Percentiles rank a stretch among this genome's conserved stretches.
phyloP scores from a whole-genome alignment of 1,140 invertebrate genomes.

The Bilobella aurantiaca region DNA sequence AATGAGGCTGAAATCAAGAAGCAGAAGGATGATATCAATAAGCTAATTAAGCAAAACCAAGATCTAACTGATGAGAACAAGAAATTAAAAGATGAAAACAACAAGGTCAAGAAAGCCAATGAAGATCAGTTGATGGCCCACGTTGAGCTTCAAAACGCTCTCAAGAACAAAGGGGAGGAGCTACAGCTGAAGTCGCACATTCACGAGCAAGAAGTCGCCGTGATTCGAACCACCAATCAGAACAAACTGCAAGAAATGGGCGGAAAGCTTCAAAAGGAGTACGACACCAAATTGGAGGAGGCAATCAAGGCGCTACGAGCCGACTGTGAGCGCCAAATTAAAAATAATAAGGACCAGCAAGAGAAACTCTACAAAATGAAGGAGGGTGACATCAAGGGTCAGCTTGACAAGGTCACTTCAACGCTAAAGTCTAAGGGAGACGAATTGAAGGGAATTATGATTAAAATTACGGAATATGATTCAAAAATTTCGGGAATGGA shows the following conservation, averaged over 20 bases:
- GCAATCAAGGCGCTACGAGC: conserved; percentile 13
- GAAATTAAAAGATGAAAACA: not conserved
- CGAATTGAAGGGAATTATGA: conserved; percentile 1
- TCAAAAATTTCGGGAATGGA: conserved; percentile 4
- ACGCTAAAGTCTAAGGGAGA: not conserved
- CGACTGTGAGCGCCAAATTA: conserved; percentile 10
- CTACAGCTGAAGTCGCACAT: conserved; percentile 9
- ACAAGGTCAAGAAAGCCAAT: not conserved
- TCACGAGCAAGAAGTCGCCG: conserved; percentile 17
- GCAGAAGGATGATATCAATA: not conserved
- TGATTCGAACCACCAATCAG: not conserved
- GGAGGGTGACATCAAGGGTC: conserved; percentile 11
- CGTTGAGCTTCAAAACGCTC: conserved; percentile 1
- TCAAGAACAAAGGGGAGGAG: conserved; percentile 10
- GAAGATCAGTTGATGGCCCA: not conserved
- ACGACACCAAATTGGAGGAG: conserved; percentile 10
- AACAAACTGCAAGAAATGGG: conserved; percentile 11
- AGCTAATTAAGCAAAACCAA: not conserved
- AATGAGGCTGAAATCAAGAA: conserved; percentile 12
- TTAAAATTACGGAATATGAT: conserved; percentile 1
- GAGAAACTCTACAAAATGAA: conserved; percentile 19
- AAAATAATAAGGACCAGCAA: conserved; percentile 11
- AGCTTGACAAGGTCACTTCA: not conserved
- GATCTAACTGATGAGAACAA: conserved; percentile 1
- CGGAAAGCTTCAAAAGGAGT: conserved; percentile 16